phyloP scores from a whole-genome alignment of 1,140 invertebrate species.

The Conopomorpha cramerella region DNA sequence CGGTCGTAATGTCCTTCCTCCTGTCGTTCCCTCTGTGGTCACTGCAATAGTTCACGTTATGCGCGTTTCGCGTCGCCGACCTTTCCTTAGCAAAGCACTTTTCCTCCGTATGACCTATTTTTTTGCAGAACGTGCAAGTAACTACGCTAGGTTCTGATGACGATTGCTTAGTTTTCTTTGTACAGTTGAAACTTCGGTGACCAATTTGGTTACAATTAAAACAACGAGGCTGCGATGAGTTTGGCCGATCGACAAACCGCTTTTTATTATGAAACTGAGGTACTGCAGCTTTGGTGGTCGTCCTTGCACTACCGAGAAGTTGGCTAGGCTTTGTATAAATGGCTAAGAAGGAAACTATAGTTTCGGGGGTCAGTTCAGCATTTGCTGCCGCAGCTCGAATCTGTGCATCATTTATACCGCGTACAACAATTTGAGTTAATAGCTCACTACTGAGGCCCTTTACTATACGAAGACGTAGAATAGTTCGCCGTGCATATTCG shows the following conservation, averaged over 20 bases:
- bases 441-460: not conserved
- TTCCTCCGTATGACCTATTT: not conserved
- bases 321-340: constrained; percentile 2
- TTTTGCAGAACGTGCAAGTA: constrained; percentile 2
- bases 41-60: not conserved
- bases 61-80: not conserved
- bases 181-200: not conserved
- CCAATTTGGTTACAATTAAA: not conserved
- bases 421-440: not conserved
- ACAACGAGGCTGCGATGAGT: too few species aligned
- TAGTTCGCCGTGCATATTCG: not conserved
- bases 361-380: not conserved
- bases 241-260: not conserved
- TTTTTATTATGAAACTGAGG: too few species aligned
- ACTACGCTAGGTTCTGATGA: too few species aligned
- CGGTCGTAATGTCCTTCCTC: not conserved
- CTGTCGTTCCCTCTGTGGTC: not conserved
- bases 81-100: constrained; percentile 1
- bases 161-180: too few species aligned
- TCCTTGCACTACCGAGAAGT: too few species aligned
- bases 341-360: not conserved
- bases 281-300: too few species aligned
- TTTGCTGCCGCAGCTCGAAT: not conserved
- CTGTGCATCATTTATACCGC: constrained; percentile 1
- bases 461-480: not conserved